phyloP scores from a whole-genome alignment of 1,140 invertebrate genomes.

The Tribolium madens region DNA sequence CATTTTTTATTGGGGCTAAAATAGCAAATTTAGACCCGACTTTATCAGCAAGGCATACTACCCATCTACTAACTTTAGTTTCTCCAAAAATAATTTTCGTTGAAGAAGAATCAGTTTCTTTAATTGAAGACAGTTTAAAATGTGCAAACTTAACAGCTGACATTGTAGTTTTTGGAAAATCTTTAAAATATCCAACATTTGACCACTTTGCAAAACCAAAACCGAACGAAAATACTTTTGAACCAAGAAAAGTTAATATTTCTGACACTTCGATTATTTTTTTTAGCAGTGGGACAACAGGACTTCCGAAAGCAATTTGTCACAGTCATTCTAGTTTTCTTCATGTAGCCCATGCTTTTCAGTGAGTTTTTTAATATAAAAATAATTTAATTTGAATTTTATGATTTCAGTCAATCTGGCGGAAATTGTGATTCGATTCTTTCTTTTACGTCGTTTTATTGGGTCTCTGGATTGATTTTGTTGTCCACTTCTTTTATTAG shows the following conservation, averaged over 20 bases:
- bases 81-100: slow-evolving; percentile 58
- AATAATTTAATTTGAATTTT: too few relatives aligned
- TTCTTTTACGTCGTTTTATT: slow-evolving; percentile 28
- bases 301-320: slow-evolving; percentile 80
- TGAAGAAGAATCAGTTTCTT: slow-evolving; percentile 43
- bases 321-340: slow-evolving; percentile 69
- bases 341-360: neutral
- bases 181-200: slow-evolving; percentile 42
- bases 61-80: slow-evolving; percentile 50
- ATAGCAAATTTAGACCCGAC: slow-evolving; percentile 55
- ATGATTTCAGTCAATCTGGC: neutral
- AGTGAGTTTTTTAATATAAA: neutral
- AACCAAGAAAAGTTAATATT: slow-evolving; percentile 50
- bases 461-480: neutral
- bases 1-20: slow-evolving; percentile 11
- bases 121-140: slow-evolving; percentile 50
- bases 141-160: slow-evolving; percentile 41
- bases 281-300: slow-evolving; percentile 79
- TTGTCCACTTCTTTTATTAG: neutral
- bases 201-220: slow-evolving; percentile 47
- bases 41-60: slow-evolving; percentile 48
- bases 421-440: neutral
- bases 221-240: slow-evolving; percentile 54
- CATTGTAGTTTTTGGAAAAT: slow-evolving; percentile 52
- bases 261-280: slow-evolving; percentile 62